Conservation (phyloP, 2,888 invertebrate genomes). For the Saturnia pavonia region DNA sequence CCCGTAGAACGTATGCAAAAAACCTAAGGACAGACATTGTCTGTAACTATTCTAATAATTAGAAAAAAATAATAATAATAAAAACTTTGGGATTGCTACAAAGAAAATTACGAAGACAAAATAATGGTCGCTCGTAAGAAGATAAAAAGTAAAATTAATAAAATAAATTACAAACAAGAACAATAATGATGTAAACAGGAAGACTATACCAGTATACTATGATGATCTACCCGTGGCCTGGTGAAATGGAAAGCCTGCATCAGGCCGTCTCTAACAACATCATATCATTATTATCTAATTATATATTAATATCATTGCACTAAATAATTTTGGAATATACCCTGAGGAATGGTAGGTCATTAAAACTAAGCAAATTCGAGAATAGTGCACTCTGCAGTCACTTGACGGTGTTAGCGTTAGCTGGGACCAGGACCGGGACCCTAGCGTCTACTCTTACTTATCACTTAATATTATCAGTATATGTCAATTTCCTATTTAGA, state of each 20-base stretch:
- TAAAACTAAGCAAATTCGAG: constrained; percentile 76
- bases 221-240: constrained; percentile 45
- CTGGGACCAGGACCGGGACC: too few species aligned
- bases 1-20: constrained; percentile 10
- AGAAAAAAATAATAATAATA: constrained; percentile 67
- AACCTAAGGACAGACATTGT: constrained; percentile 29
- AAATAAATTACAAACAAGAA: constrained; percentile 61
- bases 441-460: too few species aligned
- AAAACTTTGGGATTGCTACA: constrained; percentile 73
- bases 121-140: constrained; percentile 65
- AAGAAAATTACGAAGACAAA: constrained; percentile 73
- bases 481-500: too few species aligned
- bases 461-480: too few species aligned
- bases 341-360: constrained; percentile 75
- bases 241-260: constrained; percentile 40
- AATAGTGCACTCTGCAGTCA: constrained; percentile 32
- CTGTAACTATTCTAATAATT: constrained; percentile 63
- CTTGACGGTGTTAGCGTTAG: neutral
- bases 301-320: constrained; percentile 76
- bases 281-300: constrained; percentile 51
- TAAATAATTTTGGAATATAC: constrained; percentile 76
- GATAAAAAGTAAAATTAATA: constrained; percentile 40
- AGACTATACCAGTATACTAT: constrained; percentile 33
- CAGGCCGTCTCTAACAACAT: constrained; percentile 31
- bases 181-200: constrained; percentile 43